phyloP scores from a whole-genome alignment of 2,888 invertebrate species.

The Nudaria mundana region DNA sequence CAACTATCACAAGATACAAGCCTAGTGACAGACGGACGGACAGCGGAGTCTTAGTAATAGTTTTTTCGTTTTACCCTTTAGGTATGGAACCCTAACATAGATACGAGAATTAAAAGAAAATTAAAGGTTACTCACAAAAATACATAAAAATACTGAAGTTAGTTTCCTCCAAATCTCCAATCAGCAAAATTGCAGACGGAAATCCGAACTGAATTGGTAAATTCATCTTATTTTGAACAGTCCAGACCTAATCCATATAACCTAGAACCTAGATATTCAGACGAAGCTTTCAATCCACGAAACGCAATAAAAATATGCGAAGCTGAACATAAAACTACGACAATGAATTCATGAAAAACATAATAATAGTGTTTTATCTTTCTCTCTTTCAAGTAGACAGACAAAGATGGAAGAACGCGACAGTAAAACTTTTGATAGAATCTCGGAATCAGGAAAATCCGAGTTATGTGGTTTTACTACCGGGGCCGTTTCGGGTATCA shows the following conservation, averaged over 20 bases:
- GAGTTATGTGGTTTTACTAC: conserved; percentile 69
- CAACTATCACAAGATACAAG: too few species aligned
- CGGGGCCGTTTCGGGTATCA: conserved; percentile 56
- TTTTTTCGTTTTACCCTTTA: too few species aligned
- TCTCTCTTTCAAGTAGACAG: conserved; percentile 57
- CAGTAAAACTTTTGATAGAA: conserved; percentile 79
- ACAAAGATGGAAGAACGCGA: conserved; percentile 64
- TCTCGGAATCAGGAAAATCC: conserved; percentile 73
- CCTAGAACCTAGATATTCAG: conserved; percentile 36
- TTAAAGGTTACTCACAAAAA: not conserved
- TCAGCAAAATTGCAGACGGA: not conserved
- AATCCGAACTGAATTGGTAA: conserved; percentile 9
- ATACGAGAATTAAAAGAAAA: too few species aligned
- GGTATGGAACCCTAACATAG: too few species aligned
- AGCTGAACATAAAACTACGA: conserved; percentile 75
- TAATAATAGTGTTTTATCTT: conserved; percentile 67
- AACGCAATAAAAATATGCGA: conserved; percentile 78
- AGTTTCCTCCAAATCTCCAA: not conserved
- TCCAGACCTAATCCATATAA: conserved; percentile 27
- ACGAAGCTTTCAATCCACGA: conserved; percentile 64
- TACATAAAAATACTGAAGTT: not conserved
- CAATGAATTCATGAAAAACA: conserved; percentile 80
- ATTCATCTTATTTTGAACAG: conserved; percentile 11
- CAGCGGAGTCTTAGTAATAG: too few species aligned
- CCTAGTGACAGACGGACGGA: too few species aligned